Evolutionary conservation across 2,113 vertebrate species (phyloP), one percentile per base, ranked within the genome.

Genomic region (Mesoclemmys tuberculata): DNA sequence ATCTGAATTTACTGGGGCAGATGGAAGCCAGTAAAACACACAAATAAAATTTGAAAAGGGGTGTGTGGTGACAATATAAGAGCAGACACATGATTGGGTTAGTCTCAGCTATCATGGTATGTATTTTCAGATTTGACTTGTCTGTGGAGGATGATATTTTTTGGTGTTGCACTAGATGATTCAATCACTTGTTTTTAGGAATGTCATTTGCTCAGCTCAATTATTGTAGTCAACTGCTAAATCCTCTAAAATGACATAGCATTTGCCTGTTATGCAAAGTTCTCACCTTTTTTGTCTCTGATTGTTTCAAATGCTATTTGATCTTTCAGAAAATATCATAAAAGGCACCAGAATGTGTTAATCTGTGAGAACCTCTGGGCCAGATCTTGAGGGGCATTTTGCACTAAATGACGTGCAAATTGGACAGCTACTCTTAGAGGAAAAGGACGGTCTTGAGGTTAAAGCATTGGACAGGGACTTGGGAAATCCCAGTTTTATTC

Each of bases 181-280:
- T 93, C 46, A 7, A 27, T 10, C 21, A 58, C 85, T 93, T 78
- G 29, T 87, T 92, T 91, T 48, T 27, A 44, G 35, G 6, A 81
- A 96, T 93, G 79, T 38, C 92, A 90, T 95, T 93, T 90, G 35
- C 92, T 95, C 75, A 91, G 64, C 54, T 91, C 81, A 94, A 41
- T 93, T 96, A 90, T 49, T 90, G 22, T 5, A 88, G 58, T 90
- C 85, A 96, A n/a, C 4, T 74, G 92, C 74, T 90, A 95, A 52
- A 54, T 93, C 93, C 51, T 88, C 94, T 88, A 92, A 96, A 35
- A 97, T 95, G 91, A 31, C 2, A 0, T 74, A 93, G 95, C 41
- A 89, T 93, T 89, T 94, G 29, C 61, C 41, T 95, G 31, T 82
- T 86, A 92, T 81, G 89, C 58, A 88, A 95, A 92, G 68, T 89